Percentiles rank a stretch among this genome's conserved stretches.
These are phyloP conservation scores for Tragelaphus buxtoni DNA, from an alignment of 2,113 vertebrate genomes.

Conservation along the genomic window DNA sequence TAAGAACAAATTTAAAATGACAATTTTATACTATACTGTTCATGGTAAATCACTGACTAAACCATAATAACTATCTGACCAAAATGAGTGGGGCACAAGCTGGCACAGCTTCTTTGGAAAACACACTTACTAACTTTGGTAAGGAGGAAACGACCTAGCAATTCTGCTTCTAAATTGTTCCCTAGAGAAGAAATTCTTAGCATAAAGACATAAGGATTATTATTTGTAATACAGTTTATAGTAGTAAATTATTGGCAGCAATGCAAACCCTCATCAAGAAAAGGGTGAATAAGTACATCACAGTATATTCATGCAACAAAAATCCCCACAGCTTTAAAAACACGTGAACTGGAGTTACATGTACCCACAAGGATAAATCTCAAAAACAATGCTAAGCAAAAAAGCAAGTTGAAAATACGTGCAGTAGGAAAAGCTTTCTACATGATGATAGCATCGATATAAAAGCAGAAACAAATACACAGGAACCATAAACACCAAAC, in stretches of 20 bases:
- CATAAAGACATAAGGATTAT: not conserved
- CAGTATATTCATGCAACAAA: not conserved
- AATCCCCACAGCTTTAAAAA: not conserved
- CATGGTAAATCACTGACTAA: not conserved
- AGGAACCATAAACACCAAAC: not conserved
- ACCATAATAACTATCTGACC: not conserved
- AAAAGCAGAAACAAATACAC: not conserved
- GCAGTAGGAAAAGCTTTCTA: not conserved
- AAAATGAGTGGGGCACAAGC: not conserved
- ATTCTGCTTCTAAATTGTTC: not conserved
- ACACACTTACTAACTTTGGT: not conserved
- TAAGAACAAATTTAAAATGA: not conserved
- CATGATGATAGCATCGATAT: not conserved
- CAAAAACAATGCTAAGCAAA: not conserved
- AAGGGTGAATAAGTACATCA: not conserved
- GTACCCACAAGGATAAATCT: not conserved
- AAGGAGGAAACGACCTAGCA: not conserved
- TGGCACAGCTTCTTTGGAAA: not conserved
- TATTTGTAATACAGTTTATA: not conserved
- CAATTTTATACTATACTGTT: not conserved
- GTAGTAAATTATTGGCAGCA: not conserved
- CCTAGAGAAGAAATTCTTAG: not conserved
- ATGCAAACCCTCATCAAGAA: not conserved
- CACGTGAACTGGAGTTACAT: not conserved
- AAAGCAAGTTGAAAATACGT: not conserved